Evolutionary conservation across 30 jellyfish, hydroid and myxozoan genomes (phyloP).

Genomic region (Mastigias papua): DNA sequence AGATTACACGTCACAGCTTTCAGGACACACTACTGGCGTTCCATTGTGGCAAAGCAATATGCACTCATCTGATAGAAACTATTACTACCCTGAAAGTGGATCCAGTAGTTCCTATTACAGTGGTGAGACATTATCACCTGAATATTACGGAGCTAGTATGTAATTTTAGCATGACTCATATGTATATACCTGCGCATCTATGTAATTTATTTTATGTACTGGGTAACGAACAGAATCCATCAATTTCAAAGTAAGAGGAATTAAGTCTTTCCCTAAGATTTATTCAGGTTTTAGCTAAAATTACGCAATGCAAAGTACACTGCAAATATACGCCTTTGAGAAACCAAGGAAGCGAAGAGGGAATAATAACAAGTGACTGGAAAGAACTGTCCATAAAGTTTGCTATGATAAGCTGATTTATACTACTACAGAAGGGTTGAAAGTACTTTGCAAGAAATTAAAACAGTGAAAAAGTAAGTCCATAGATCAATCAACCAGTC

Average conservation of each 20-base stretch:
- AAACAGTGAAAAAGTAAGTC: too few relatives aligned
- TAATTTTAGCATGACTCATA: neutral
- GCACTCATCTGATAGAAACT: slow-evolving; percentile 67
- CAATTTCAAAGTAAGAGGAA: neutral
- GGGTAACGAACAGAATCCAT: neutral
- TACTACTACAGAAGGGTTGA: too few relatives aligned
- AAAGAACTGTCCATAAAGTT: too few relatives aligned
- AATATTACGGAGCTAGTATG: slow-evolving; percentile 74
- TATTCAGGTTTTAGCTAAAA: neutral
- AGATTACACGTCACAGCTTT: slow-evolving; percentile 52
- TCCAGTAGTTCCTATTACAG: slow-evolving; percentile 58
- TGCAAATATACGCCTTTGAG: too few relatives aligned
- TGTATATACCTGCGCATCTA: slow-evolving; percentile 10
- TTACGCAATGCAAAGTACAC: neutral
- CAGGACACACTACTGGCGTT: slow-evolving; percentile 65
- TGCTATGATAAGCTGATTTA: too few relatives aligned
- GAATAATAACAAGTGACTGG: too few relatives aligned
- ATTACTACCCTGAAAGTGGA: slow-evolving; percentile 72
- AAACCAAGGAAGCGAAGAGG: too few relatives aligned
- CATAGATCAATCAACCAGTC: too few relatives aligned
- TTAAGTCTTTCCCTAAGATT: neutral
- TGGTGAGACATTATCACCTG: slow-evolving; percentile 77
- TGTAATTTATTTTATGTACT: slow-evolving; percentile 5
- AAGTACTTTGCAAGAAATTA: too few relatives aligned
- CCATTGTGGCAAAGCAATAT: slow-evolving; percentile 63